Percentiles rank a stretch among this genome's conserved stretches.
These are phyloP conservation scores for Tokudaia tokunoshimensis DNA, from an alignment of 2,797 vertebrate genomes.

Conservation along the genomic window DNA sequence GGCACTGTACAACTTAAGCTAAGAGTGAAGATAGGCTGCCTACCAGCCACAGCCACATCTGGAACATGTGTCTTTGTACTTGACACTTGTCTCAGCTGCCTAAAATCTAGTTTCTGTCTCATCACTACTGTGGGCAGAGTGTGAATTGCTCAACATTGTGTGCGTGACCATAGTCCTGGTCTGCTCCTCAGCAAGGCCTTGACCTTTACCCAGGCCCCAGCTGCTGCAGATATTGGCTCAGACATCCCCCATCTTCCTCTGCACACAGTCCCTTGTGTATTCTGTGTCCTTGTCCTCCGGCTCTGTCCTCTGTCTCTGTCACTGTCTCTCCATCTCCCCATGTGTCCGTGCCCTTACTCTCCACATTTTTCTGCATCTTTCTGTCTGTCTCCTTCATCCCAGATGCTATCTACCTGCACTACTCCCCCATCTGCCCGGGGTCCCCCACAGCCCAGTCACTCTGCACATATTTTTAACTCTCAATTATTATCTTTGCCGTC, in stretches of 20 bases:
- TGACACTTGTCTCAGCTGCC: not conserved
- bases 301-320: not conserved
- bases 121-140: not conserved
- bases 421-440: slow-evolving; percentile 77
- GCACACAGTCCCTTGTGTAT: not conserved
- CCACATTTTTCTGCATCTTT: not conserved
- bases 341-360: not conserved
- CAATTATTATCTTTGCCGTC: slow-evolving; percentile 89
- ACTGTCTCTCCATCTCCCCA: not conserved
- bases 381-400: not conserved
- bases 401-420: slow-evolving; percentile 43
- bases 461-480: slow-evolving; percentile 88
- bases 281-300: not conserved
- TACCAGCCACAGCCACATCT: not conserved
- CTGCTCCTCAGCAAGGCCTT: not conserved
- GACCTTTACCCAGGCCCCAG: not conserved
- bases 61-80: not conserved
- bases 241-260: not conserved
- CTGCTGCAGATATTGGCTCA: not conserved
- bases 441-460: slow-evolving; percentile 84
- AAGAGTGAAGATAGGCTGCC: not conserved
- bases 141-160: not conserved
- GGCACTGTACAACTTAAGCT: not conserved
- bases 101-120: not conserved
- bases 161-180: not conserved